Evolutionary conservation across 2,113 vertebrate species (phyloP), one percentile per base, ranked within the genome.

Genomic region (Uria aalge): DNA sequence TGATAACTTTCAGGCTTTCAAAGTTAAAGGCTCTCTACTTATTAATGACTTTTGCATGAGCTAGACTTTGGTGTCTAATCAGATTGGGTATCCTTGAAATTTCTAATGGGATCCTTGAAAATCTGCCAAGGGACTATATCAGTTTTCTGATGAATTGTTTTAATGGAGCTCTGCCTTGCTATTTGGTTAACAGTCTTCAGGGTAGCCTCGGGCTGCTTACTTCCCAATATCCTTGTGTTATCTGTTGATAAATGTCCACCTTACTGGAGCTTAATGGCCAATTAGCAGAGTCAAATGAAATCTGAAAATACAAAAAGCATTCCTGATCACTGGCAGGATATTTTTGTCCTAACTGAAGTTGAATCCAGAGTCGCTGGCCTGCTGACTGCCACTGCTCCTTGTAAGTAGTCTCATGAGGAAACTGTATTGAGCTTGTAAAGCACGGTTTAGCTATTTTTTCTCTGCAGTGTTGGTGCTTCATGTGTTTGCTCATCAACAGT

Each of bases 81-180:
- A 80, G 63, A 88, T 93, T 91, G 77, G 57, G 36, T 93, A 78
- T 91, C 59, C 74, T 92, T 94, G 92, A 95, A 89, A 91, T 94
- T 95, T 87, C 79, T 96, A 94, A 97, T 97, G 93, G 88, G 56
- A 91, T 83, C 40, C 78, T 96, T 96, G 94, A 95, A 94, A 94
- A 86, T 84, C 52, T 97, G 95, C 92, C 88, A 95, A 48, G 67
- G 48, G 43, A 57, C 73, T 90, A 29, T 71, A 68, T 72, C 77
- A 43, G 69, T 78, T 97, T 95, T 89, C 83, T 91, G 69, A 90
- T 97, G 12, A 96, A 93, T 97, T 95, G 88, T 64, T 97, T 97
- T 93, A 96, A 94, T 95, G 92, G 78, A 90, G 41, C 59, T 88
- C 62, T 94, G 89, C 79, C 52, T 88, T 83, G 43, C 90, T 95